Evolutionary conservation across 1,140 invertebrate genomes (phyloP), one percentile per base, ranked within the genome.

Genomic region (Drosophila willistoni): DNA sequence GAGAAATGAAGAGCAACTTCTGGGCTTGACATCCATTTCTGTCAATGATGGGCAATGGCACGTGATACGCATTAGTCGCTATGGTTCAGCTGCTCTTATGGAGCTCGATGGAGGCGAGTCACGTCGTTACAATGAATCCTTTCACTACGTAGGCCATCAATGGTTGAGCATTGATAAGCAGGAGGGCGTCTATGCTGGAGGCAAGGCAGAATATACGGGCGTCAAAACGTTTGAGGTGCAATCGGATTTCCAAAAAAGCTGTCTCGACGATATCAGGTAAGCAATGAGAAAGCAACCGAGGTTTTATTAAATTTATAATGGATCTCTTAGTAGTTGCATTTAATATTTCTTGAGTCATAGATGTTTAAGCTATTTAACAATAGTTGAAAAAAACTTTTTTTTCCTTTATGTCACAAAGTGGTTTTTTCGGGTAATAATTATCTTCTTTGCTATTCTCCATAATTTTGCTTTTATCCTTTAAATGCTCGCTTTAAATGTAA

Each of bases 11-110:
- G 93, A 95, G 84, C 91, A 93, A 80, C 91, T 93, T 60, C 81
- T 96, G 9, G 93, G 93, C 80, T 82, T 96, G 55, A 94, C 93
- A 3, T 90, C 93, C 61, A 93, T 95, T 10, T 90, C 91, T 6
- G 95, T 95, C 0, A 94, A 94, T 79, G 95, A 96, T 90, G 95
- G 95, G 10, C 94, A 95, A 73, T 96, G 95, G 95, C 95, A 96
- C 90, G 94, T 94, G 17, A 94, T 94, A 10, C 93, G 93, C 72
- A 92, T 93, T n/a, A 92, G 90, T 66, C 93, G 95, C 2, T 94
- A 93, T 75, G 95, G 95, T 17, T 94, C 94, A 61, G 94, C 95
- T 41, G 94, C 95, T 3, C 93, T 94, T 12, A 91, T 96, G 56
- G 94, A 94, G 69, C 83, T 96, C 61, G 96, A 96, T 87, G 94